phyloP scores from a whole-genome alignment of 2,797 vertebrate genomes.

The Acanthurus leucopareius region DNA sequence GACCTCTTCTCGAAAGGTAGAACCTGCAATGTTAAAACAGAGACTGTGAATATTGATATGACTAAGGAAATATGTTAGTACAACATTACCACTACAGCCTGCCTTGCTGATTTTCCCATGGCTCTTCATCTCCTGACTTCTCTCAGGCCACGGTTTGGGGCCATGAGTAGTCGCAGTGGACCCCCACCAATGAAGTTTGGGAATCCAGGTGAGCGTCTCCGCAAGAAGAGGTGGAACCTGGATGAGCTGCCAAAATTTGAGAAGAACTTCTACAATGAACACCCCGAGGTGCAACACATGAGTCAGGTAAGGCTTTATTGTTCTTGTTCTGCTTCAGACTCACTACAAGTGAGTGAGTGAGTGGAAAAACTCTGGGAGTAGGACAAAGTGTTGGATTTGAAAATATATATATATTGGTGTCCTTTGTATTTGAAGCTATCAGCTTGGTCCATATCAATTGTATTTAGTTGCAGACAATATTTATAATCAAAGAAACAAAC shows the following conservation, averaged over 20 bases:
- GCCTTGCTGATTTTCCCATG: neutral
- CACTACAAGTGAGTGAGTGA: neutral
- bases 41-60: no score
- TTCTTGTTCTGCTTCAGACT: constrained; percentile 56
- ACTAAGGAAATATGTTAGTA: no score
- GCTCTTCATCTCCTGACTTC: neutral
- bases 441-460: neutral
- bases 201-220: constrained; percentile 93
- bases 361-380: neutral
- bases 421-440: neutral
- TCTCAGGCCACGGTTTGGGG: constrained; percentile 86
- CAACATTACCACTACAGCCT: neutral
- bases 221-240: constrained; percentile 96
- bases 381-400: neutral
- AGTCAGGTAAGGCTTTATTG: constrained; percentile 88
- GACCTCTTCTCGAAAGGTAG: neutral
- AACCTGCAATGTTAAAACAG: no score
- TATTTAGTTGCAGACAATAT: neutral
- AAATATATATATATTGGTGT: neutral
- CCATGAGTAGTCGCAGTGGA: constrained; percentile 84
- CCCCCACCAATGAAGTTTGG: constrained; percentile 93
- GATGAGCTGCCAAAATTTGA: constrained; percentile 95
- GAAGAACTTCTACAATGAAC: constrained; percentile 96
- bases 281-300: constrained; percentile 91
- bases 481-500: neutral